Evolutionary conservation across 2,888 invertebrate species (phyloP).

Genomic region (Gryllus longicercus): DNA sequence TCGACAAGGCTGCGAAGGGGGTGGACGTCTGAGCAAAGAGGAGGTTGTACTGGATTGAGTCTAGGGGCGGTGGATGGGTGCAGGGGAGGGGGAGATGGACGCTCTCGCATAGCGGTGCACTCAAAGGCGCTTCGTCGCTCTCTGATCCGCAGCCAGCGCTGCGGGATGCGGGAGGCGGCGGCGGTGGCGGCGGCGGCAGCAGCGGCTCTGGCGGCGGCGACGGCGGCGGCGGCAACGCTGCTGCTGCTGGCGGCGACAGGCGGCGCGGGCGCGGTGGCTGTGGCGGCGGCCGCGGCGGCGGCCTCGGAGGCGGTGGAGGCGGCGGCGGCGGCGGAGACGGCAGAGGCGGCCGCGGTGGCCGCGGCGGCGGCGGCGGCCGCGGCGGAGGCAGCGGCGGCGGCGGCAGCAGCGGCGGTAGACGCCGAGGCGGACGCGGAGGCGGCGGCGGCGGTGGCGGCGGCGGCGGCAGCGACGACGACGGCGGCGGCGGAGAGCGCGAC

Average conservation of each 20-base stretch:
- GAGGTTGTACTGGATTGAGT: too few species aligned
- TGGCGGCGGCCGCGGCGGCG: not conserved
- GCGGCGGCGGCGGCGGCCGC: not conserved
- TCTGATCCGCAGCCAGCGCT: not conserved
- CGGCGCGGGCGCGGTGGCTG: not conserved
- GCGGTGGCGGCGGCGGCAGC: slow-evolving; percentile 4
- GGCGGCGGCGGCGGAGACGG: not conserved
- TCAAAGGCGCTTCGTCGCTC: too few species aligned
- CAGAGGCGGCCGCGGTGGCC: not conserved
- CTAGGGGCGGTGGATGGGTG: too few species aligned
- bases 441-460: not conserved
- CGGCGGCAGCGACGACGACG: not conserved
- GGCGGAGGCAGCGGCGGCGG: not conserved
- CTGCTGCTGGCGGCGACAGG: not conserved
- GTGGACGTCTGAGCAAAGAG: too few species aligned
- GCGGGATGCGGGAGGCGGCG: slow-evolving; percentile 7
- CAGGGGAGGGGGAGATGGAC: too few species aligned
- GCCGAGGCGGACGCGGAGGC: not conserved
- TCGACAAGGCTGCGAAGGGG: too few species aligned
- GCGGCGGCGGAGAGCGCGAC: not conserved
- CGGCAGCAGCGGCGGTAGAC: not conserved
- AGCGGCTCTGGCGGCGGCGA: not conserved
- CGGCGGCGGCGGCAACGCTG: not conserved
- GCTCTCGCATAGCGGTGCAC: too few species aligned
- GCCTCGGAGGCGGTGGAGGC: not conserved